These are phyloP conservation scores for Trissoscelio sp. DNA, from an alignment of 2,888 invertebrate species.

Conservation along the genomic window DNA sequence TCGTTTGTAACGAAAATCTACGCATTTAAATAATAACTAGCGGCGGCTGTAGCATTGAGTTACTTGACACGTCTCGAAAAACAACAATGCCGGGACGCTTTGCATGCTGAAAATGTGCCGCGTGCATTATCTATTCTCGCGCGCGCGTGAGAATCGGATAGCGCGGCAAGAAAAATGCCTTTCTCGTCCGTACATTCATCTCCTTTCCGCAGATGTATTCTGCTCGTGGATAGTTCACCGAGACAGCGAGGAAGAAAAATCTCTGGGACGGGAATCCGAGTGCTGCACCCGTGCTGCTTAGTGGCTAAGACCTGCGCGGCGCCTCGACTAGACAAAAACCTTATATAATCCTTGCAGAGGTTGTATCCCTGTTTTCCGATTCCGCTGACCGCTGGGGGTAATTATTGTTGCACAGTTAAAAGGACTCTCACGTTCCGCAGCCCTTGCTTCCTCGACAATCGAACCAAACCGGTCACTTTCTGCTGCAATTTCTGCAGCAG, in stretches of 20 bases:
- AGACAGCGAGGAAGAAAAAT: constrained; percentile 63
- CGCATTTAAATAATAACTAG: constrained; percentile 56
- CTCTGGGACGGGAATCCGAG: constrained; percentile 43
- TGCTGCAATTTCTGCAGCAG: constrained; percentile 77
- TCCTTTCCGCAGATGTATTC: constrained; percentile 61
- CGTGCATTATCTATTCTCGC: constrained; percentile 62
- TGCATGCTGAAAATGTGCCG: constrained; percentile 62
- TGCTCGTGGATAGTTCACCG: constrained; percentile 47
- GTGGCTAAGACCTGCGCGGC: constrained; percentile 22
- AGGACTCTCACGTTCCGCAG: constrained; percentile 81
- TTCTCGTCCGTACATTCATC: constrained; percentile 64
- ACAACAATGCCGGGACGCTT: constrained; percentile 53
- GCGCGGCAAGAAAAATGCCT: constrained; percentile 62
- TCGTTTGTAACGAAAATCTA: constrained; percentile 34
- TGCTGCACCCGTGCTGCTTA: constrained; percentile 9
- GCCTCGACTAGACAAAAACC: too few species aligned
- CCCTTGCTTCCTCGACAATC: constrained; percentile 71
- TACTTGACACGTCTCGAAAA: constrained; percentile 63
- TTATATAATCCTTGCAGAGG: constrained; percentile 49
- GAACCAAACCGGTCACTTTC: constrained; percentile 79
- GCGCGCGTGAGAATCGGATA: constrained; percentile 67
- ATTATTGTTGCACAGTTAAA: constrained; percentile 79
- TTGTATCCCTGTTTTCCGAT: constrained; percentile 72
- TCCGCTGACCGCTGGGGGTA: constrained; percentile 79
- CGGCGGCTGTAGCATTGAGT: constrained; percentile 38